These are phyloP conservation scores for Wasmannia auropunctata DNA, from an alignment of 1,140 invertebrate genomes.

Conservation along the genomic window DNA sequence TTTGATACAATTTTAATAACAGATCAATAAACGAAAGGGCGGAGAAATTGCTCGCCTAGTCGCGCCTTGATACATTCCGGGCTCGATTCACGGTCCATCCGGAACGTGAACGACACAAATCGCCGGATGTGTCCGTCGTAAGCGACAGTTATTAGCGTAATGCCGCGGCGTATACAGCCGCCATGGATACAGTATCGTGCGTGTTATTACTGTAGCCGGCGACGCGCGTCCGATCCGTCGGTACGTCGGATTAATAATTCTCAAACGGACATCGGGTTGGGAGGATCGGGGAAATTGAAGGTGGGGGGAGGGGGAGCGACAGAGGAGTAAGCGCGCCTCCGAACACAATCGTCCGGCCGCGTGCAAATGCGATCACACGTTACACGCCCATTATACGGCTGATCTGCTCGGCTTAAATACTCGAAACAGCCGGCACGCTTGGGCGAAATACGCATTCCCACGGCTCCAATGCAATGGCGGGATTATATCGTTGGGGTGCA, in stretches of 20 bases:
- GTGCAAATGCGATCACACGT: conserved; percentile 46
- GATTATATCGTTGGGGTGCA: neutral
- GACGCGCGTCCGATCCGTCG: conserved; percentile 43
- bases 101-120: conserved; percentile 29
- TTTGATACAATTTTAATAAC: neutral
- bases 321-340: neutral
- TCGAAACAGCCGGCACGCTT: conserved; percentile 33
- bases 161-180: conserved; percentile 5
- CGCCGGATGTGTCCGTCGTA: conserved; percentile 31
- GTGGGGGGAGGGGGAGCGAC: too few species aligned
- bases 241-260: conserved; percentile 46
- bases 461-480: neutral
- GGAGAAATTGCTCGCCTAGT: neutral
- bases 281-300: too few species aligned
- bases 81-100: neutral
- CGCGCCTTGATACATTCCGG: neutral
- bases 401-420: conserved; percentile 44
- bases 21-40: neutral
- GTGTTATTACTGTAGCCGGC: conserved; percentile 42
- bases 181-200: conserved; percentile 5
- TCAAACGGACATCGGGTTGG: conserved; percentile 33
- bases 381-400: conserved; percentile 26
- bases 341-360: conserved; percentile 21
- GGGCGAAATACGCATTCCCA: neutral
- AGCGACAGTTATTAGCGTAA: conserved; percentile 47